Evolutionary conservation across 2,888 invertebrate species (phyloP), one percentile per base, ranked within the genome.

Genomic region (Eristalinus sepulchralis): DNA sequence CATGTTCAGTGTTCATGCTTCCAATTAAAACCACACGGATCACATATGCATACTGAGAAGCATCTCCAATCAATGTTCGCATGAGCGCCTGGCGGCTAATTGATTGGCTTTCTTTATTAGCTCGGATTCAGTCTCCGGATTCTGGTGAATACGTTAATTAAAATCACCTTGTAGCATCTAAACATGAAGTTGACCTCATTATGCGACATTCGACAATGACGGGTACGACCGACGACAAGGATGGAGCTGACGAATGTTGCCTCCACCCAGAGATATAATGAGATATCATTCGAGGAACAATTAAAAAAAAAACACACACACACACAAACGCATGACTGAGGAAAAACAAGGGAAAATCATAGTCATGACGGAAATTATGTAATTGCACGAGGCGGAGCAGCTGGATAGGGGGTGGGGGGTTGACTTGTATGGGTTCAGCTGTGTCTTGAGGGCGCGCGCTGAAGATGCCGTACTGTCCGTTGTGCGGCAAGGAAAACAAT

Each of bases 61-160:
- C n/a, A 17, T 66, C 57, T 75, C 20, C 36, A 75, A 66, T 75
- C 59, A 59, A 75, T 57, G 17, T 59, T 57, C 11, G 17, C 3
- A 57, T 57, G 24, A 1, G 24, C 1, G 22, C 0, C 22, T 3
- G 22, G 2, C 39, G 3, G 22, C 57, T 22, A 57, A 57, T 57
- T 57, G 57, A n/a, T 24, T 10, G 2, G 4, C 20, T 2, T 8
- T 20, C 57, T 57, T 57, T 24, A 57, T 57, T 20, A 57, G 57
- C 4, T 57, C 22, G 11, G 57, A 22, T 57, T 57, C 39, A 39
- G 20, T 3, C 57, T 24, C 11, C 57, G 10, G 57, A 39, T 39
- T 39, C 39, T 39, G 39, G 39, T 13, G 39, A 39, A 39, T 13
- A 5, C 13, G 39, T 39, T 39, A 39, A 39, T 39, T 39, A 39